Percentiles rank a stretch among this genome's conserved stretches.
These are phyloP conservation scores for Ia io DNA, from an alignment of 2,113 vertebrate species.

Conservation along the genomic window DNA sequence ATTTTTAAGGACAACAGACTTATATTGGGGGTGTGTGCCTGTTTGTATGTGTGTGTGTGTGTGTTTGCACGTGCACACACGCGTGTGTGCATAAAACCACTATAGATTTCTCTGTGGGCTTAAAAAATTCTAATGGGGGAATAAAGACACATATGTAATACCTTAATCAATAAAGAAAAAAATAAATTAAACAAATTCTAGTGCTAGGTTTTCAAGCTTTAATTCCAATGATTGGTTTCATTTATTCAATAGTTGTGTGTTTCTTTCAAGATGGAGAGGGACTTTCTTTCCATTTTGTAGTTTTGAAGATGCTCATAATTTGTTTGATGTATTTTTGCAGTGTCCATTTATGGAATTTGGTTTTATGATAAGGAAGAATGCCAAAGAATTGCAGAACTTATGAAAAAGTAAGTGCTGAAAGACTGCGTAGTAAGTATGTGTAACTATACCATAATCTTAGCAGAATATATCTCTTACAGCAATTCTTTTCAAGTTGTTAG, in stretches of 20 bases:
- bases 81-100: background rate
- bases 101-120: background rate
- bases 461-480: background rate
- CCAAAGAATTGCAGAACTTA: constrained; percentile 94
- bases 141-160: too few species aligned
- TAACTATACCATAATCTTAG: constrained; percentile 34
- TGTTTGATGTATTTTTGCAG: constrained; percentile 84
- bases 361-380: constrained; percentile 98
- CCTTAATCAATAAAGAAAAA: too few species aligned
- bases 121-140: background rate
- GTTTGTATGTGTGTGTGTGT: too few species aligned
- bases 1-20: background rate
- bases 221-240: background rate
- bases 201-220: background rate
- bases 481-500: background rate
- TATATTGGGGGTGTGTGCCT: background rate
- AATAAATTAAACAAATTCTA: background rate
- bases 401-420: constrained; percentile 92
- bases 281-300: constrained; percentile 38
- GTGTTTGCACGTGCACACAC: too few species aligned
- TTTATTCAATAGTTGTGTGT: background rate
- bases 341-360: constrained; percentile 98
- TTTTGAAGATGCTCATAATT: constrained; percentile 68
- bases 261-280: background rate
- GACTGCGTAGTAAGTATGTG: constrained; percentile 17